Percentiles rank a stretch among this genome's conserved stretches.
Evolutionary conservation across 2,113 vertebrate species (phyloP).

Genomic region (Fregetta grallaria): DNA sequence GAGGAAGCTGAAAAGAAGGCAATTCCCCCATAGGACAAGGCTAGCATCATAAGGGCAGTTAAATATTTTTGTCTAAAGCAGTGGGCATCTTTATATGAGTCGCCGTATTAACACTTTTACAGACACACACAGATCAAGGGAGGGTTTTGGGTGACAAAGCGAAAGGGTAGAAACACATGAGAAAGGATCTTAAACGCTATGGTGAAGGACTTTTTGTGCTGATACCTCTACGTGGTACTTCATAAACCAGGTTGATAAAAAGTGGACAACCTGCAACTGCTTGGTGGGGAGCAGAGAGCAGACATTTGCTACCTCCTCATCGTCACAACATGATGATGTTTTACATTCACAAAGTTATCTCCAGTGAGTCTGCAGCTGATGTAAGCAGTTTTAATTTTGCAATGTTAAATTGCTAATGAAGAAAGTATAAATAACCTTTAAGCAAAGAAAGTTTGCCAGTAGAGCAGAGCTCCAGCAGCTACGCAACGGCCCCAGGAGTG

Average conservation of each 20-base stretch:
- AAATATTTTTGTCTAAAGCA: background rate
- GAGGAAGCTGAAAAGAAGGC: background rate
- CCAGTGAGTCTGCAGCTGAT: background rate
- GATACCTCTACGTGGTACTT: background rate
- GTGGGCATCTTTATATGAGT: background rate
- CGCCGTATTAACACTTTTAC: background rate
- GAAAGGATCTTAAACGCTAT: background rate
- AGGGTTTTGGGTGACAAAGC: background rate
- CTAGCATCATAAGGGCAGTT: background rate
- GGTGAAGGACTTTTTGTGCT: background rate
- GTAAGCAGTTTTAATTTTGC: background rate
- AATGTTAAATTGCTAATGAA: constrained; percentile 10
- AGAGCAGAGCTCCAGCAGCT: background rate
- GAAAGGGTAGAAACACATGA: background rate
- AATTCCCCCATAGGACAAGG: background rate
- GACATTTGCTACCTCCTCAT: background rate
- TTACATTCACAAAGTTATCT: background rate
- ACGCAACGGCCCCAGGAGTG: background rate
- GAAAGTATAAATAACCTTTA: constrained; percentile 3
- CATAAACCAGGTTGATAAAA: background rate
- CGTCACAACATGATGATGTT: background rate
- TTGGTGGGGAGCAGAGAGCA: background rate
- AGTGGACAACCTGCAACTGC: background rate
- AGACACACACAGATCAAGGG: background rate
- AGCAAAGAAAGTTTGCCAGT: background rate